Percentiles rank a stretch among this genome's conserved stretches.
Conservation (phyloP, 2,888 invertebrate species). For the Orthosia cruda region DNA sequence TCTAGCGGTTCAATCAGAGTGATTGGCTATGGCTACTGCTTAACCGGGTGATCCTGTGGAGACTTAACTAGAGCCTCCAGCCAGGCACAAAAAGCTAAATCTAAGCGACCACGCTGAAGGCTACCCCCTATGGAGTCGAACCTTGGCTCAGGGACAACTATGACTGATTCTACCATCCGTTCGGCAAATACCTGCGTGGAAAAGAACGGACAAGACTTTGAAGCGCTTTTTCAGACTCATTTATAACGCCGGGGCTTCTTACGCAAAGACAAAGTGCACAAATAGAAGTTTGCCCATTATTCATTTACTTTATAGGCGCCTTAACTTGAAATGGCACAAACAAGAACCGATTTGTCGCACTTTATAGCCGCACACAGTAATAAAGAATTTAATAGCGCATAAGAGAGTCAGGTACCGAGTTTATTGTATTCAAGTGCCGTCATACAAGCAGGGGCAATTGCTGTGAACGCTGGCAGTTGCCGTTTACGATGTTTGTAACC, state of each 20-base stretch:
- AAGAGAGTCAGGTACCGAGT: conserved; percentile 49
- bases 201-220: no score
- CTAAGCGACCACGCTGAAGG: no score
- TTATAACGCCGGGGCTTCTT: background rate
- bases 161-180: no score
- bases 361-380: conserved; percentile 47
- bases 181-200: no score
- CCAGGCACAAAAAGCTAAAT: no score
- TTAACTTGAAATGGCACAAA: conserved; percentile 47
- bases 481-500: conserved; percentile 48
- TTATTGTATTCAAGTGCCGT: conserved; percentile 46
- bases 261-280: conserved; percentile 26
- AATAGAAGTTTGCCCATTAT: conserved; percentile 30
- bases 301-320: conserved; percentile 44
- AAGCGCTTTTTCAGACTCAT: background rate
- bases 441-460: conserved; percentile 46
- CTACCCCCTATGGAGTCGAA: no score
- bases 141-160: no score
- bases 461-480: conserved; percentile 41
- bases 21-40: no score
- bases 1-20: no score
- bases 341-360: conserved; percentile 49
- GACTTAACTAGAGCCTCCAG: no score
- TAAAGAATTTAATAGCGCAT: conserved; percentile 47
- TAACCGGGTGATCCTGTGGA: no score